A percentile compares a stretch with the other conserved stretches of the same genome.
Conservation (phyloP, 2,888 invertebrate genomes). For the Hypsopygia costalis region DNA sequence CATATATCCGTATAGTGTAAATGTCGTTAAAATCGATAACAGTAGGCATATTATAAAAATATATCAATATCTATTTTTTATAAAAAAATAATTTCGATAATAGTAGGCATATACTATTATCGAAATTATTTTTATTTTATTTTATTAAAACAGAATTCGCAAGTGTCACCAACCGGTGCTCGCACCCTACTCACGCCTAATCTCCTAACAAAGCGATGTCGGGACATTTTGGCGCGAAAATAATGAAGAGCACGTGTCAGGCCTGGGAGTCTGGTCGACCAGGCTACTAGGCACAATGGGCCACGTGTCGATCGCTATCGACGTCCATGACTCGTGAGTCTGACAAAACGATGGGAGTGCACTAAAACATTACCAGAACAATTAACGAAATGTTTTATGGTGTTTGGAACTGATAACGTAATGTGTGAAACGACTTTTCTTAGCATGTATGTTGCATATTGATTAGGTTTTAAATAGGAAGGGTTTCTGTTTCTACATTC, state of each 20-base stretch:
- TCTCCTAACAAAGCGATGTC: constrained; percentile 75
- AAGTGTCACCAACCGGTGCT: neutral
- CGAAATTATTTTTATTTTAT: too few relatives aligned
- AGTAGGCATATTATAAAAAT: neutral
- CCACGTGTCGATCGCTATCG: constrained; percentile 72
- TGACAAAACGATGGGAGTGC: neutral
- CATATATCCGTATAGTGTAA: too few relatives aligned
- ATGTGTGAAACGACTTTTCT: constrained; percentile 27
- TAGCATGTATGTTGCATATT: too few relatives aligned
- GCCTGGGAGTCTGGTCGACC: constrained; percentile 22
- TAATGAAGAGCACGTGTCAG: constrained; percentile 75
- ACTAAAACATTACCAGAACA: constrained; percentile 16
- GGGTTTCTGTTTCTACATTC: too few relatives aligned
- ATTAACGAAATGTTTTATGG: constrained; percentile 7
- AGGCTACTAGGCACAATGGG: constrained; percentile 33
- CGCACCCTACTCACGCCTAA: constrained; percentile 64
- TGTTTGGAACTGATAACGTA: neutral
- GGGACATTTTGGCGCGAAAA: constrained; percentile 79
- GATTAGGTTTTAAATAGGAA: too few relatives aligned
- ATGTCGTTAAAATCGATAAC: too few relatives aligned
- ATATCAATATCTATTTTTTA: too few relatives aligned
- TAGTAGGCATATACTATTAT: too few relatives aligned
- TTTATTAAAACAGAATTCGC: neutral
- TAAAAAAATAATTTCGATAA: too few relatives aligned
- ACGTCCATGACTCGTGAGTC: constrained; percentile 27